Evolutionary conservation across 1,140 invertebrate species (phyloP), one percentile per base, ranked within the genome.

Genomic region (Rhagoletis pomonella): DNA sequence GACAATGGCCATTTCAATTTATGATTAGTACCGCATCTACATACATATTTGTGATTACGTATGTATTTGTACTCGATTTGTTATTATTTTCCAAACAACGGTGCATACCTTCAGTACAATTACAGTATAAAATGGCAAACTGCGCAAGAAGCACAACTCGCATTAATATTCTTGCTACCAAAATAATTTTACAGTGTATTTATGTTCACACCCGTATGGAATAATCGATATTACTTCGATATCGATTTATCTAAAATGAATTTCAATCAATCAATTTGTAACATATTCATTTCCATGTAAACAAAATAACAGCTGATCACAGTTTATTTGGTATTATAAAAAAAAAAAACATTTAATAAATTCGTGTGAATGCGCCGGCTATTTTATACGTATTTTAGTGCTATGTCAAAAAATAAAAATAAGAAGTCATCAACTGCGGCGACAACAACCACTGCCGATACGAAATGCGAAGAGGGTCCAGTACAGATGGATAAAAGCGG

Each of bases 401-500:
- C 29, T 77, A 92, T 92, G 91, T 92, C 91, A 4, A 92, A 92
- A 64, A 90, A 88, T 60, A 91, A 92, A 69, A 91, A 88, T 12
- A 92, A 92, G 88, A 88, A 88, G 5, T 90, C 92, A 85, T 47
- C 87, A 39, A 39, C 88, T 12, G 29, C 29, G 29, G 29, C 29
- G 29, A 47, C 73, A 10, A 39, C 88, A 60, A 86, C 44, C 4
- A 10, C 12, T 19, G 59, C 44, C 4, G 89, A 85, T 62, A 88
- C 39, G 4, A 42, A 44, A 60, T 67, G 6, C 17, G 64, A 65
- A 62, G 60, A 62, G 10, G 93, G 93, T 73, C 94, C 95, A 58
- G 90, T 96, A 29, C 90, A 88, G 44, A 29, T 94, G 59, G 93
- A 95, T 89, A 96, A 96, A 93, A 89, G 92, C 73, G 96, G 96